Base-by-base conservation (phyloP, 2,888 invertebrate species). In the Zaprionus lineosus region DNA sequence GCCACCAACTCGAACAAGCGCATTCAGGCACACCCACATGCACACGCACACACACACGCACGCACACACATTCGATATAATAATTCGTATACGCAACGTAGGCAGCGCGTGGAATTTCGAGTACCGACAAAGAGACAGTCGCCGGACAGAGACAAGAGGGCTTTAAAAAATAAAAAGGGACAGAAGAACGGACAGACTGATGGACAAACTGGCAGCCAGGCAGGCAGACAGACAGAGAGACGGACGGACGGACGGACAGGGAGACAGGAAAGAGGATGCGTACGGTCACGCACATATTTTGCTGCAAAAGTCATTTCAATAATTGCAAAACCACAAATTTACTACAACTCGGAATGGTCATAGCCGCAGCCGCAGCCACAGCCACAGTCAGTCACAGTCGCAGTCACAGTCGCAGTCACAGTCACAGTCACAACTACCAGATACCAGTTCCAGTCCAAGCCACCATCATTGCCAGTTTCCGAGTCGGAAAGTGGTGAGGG, bases 291-390 rank as follows among this genome's bases (percentile, higher is more conserved):
- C 60, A 70, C 67, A 73, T 59, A 69, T 59, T 65, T 62, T 40
- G 69, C 50, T 39, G 79, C 57, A 73, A 79, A 74, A 87, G 87
- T 87, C 87, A 88, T 88, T 88, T 88, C 88, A 87, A 88, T 88
- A 88, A 88, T 88, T 88, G 76, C 87, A 83, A 88, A 88, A 86
- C 87, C 87, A 86, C 87, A 88, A 88, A 88, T 88, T 87, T 84
- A 88, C 88, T 88, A 78, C 84, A 78, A 78, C 84, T 78, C 77
- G 79, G 74, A 84, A 79, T 68, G 61, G 74, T 55, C 59, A 68
- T 57, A 67, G 53, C 56, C 48, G 48, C 53, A 64, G 58, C 55
- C 59, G 47, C 11, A 56, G 34, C 19, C 18, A 29, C 52, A 73
- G 62, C 39, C 43, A 59, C 43, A n/a, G n/a, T n/a, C n/a, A 77